These are phyloP conservation scores for Eurypyga helias DNA, from an alignment of 2,113 vertebrate species.

Conservation along the genomic window DNA sequence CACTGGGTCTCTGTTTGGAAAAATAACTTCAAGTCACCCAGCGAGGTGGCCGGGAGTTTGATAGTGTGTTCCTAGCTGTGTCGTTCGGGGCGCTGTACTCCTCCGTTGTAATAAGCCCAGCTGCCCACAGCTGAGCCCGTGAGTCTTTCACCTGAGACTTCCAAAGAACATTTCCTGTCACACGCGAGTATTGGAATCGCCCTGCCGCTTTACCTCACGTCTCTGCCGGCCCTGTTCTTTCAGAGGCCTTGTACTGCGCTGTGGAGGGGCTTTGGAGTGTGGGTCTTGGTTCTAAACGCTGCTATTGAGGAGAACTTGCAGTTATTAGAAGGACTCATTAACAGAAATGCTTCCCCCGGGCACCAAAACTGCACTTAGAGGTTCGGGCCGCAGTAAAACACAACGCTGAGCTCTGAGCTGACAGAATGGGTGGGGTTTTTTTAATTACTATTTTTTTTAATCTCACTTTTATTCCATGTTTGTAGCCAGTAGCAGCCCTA, in stretches of 20 bases:
- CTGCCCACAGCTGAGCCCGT: not conserved
- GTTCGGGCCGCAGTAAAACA: not conserved
- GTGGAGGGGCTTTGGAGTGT: not conserved
- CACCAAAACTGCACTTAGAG: not conserved
- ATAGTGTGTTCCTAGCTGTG: not conserved
- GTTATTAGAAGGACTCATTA: not conserved
- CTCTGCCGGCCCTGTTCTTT: not conserved
- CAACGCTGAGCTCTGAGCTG: not conserved
- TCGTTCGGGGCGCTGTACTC: not conserved
- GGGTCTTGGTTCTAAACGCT: too few relatives aligned
- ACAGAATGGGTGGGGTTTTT: not conserved
- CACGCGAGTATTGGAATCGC: not conserved
- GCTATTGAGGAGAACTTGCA: not conserved
- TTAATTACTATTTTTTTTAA: not conserved
- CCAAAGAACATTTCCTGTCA: not conserved
- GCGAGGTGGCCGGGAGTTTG: not conserved
- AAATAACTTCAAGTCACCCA: not conserved
- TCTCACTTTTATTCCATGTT: not conserved
- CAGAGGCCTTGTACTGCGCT: not conserved
- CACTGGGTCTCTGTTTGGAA: not conserved
- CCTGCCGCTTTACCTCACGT: not conserved
- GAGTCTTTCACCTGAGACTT: not conserved
- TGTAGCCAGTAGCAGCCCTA: not conserved
- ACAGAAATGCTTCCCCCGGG: not conserved
- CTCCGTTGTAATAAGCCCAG: not conserved